Evolutionary conservation across 2,888 invertebrate genomes (phyloP).

Genomic region (Psococerastis gibbosa): DNA sequence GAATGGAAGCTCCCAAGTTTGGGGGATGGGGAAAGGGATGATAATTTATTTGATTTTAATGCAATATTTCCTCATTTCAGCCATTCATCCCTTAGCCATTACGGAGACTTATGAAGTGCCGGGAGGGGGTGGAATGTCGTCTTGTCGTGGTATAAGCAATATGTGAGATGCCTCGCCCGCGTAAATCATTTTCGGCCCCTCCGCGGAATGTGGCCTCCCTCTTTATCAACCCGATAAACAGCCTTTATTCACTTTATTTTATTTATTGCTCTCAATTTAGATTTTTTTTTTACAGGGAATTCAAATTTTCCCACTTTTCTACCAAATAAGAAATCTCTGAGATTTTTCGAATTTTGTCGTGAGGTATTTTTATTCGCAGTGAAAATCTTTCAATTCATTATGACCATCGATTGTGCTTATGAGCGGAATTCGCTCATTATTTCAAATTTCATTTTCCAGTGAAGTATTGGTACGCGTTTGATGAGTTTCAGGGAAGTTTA

Average conservation of each 20-base stretch:
- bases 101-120: constrained; percentile 9
- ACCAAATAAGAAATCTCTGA: no score
- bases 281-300: background rate
- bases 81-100: constrained; percentile 10
- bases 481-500: no score
- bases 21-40: no score
- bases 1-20: no score
- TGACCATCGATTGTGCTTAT: no score
- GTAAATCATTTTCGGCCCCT: constrained; percentile 6
- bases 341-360: no score
- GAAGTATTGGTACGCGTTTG: no score
- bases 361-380: no score
- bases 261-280: constrained; percentile 10
- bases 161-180: constrained; percentile 8
- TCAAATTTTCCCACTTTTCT: no score
- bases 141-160: constrained; percentile 10
- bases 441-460: no score
- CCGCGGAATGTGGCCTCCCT: constrained; percentile 4
- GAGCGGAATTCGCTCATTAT: no score
- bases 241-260: constrained; percentile 9
- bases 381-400: no score
- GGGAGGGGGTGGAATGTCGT: constrained; percentile 4
- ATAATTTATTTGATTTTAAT: constrained; percentile 10
- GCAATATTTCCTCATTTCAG: constrained; percentile 10
- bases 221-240: constrained; percentile 9